Evolutionary conservation across 2,113 vertebrate species (phyloP).

Genomic region (Hemiscyllium ocellatum): DNA sequence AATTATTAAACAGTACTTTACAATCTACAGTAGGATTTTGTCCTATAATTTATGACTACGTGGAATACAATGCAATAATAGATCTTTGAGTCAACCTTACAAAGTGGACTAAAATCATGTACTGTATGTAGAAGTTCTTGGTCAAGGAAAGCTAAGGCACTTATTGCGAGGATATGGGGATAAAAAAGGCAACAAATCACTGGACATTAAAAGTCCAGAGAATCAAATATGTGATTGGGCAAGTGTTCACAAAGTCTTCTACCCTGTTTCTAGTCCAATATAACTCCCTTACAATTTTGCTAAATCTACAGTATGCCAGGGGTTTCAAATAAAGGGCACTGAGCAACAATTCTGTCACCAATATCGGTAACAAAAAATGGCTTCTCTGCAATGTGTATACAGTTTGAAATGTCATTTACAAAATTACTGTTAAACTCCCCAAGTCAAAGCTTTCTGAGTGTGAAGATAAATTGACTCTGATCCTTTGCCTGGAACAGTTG

Average conservation of each 20-base stretch:
- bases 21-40: neutral
- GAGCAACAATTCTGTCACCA: neutral
- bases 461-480: neutral
- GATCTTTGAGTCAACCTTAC: neutral
- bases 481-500: neutral
- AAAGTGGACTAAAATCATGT: neutral
- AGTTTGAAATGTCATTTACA: neutral
- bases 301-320: neutral
- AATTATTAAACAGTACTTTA: neutral
- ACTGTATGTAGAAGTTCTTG: neutral
- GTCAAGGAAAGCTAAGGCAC: neutral
- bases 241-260: neutral
- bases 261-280: neutral
- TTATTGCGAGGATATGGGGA: neutral
- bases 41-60: neutral
- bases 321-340: neutral
- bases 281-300: neutral
- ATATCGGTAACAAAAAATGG: neutral
- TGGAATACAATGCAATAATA: neutral
- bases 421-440: neutral
- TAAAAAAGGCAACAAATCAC: neutral
- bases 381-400: neutral
- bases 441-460: neutral
- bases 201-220: neutral
- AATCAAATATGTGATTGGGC: neutral